A percentile compares a stretch with the other conserved stretches of the same genome.
phyloP scores from a whole-genome alignment of 2,888 invertebrate species.

The Tridacna gigas region DNA sequence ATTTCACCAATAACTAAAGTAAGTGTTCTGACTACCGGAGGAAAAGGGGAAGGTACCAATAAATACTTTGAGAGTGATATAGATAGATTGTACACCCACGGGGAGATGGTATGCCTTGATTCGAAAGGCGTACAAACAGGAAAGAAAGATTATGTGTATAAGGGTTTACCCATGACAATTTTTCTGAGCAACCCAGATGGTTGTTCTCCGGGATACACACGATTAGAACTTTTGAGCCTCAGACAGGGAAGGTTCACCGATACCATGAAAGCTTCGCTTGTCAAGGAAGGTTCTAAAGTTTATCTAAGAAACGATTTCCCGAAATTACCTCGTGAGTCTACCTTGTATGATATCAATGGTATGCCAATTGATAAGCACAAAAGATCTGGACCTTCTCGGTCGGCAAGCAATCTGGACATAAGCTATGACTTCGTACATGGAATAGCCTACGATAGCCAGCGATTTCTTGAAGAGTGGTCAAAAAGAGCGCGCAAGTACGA shows the following conservation, averaged over 20 bases:
- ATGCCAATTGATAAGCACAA: not conserved
- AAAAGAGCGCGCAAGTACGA: not conserved
- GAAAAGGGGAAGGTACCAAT: not conserved
- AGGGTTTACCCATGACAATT: not conserved
- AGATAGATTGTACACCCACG: not conserved
- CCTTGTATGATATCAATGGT: not conserved
- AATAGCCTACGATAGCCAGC: not conserved
- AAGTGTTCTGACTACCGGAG: not conserved
- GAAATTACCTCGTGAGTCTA: not conserved
- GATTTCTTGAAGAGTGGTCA: not conserved
- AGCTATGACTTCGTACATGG: not conserved
- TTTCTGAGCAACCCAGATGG: not conserved
- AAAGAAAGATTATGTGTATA: not conserved
- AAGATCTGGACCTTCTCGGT: not conserved
- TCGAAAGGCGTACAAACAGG: not conserved
- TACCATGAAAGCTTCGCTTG: not conserved
- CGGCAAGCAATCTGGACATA: not conserved
- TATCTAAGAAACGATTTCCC: not conserved
- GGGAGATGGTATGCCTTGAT: not conserved
- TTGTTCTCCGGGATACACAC: not conserved
- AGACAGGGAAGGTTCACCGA: not conserved
- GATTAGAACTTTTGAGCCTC: not conserved
- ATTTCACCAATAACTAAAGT: not conserved
- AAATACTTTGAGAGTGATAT: slow-evolving; percentile 7
- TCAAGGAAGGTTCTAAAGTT: not conserved